A percentile compares a stretch with the other conserved stretches of the same genome.
Conservation (phyloP, 2,797 vertebrate species). For the Takifugu ocellatus region DNA sequence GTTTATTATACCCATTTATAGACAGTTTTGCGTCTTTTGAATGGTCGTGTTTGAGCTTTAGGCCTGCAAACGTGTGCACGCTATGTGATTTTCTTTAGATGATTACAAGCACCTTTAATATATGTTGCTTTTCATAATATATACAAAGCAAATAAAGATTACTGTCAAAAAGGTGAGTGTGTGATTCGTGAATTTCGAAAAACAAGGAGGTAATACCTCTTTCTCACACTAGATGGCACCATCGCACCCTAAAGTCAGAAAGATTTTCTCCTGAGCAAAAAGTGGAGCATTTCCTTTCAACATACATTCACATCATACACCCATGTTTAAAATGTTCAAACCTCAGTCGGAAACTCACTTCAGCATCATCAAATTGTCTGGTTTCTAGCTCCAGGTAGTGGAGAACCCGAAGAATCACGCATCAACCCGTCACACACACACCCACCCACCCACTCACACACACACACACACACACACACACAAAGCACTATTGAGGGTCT, state of each 20-base stretch:
- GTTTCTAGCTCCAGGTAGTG: slow-evolving; percentile 27
- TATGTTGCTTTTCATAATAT: slow-evolving; percentile 9
- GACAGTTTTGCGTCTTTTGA: not conserved
- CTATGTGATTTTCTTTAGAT: slow-evolving; percentile 28
- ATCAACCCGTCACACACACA: no score
- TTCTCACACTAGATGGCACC: slow-evolving; percentile 63
- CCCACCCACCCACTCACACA: slow-evolving; percentile 7
- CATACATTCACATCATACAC: slow-evolving; percentile 6
- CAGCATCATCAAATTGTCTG: not conserved
- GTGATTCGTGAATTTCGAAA: slow-evolving; percentile 5
- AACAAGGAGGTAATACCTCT: slow-evolving; percentile 21
- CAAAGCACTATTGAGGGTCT: slow-evolving; percentile 64
- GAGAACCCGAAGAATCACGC: slow-evolving; percentile 12
- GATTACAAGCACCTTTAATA: slow-evolving; percentile 31
- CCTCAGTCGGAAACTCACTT: no score
- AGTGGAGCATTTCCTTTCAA: slow-evolving; percentile 34
- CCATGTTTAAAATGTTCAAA: no score
- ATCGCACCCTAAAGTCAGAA: slow-evolving; percentile 15
- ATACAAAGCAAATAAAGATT: not conserved
- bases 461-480: slow-evolving; percentile 32
- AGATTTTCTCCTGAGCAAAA: slow-evolving; percentile 14
- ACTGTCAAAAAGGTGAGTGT: not conserved
- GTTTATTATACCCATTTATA: not conserved
- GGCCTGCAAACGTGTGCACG: not conserved
- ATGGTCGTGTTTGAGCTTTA: no score